Percentiles rank a stretch among this genome's conserved stretches.
Evolutionary conservation across 2,888 invertebrate genomes (phyloP).

Genomic region (Cordilura impudica): DNA sequence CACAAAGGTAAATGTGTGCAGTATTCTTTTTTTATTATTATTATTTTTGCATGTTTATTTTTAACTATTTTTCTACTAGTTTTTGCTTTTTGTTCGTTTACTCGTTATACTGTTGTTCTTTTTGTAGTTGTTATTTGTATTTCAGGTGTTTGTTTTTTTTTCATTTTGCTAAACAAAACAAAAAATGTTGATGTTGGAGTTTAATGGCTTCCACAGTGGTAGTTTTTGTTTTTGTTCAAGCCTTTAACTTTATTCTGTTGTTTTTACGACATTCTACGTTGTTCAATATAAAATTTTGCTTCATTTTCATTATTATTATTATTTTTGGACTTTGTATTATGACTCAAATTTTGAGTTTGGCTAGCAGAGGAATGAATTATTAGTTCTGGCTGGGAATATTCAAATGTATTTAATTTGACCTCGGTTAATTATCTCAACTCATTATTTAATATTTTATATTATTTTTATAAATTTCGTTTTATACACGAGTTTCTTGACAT

Average conservation of each 20-base stretch:
- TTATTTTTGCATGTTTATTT: constrained; percentile 29
- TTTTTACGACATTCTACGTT: not conserved
- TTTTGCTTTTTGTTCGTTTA: constrained; percentile 29
- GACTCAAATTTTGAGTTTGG: too few relatives aligned
- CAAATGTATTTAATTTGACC: too few relatives aligned
- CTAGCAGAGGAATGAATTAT: too few relatives aligned
- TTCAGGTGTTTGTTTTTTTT: constrained; percentile 41
- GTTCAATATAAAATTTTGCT: too few relatives aligned
- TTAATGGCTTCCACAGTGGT: constrained; percentile 59
- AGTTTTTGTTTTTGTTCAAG: constrained; percentile 24
- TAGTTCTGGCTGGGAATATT: too few relatives aligned
- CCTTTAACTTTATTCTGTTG: constrained; percentile 32
- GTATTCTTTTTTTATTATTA: constrained; percentile 2
- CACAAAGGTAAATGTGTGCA: constrained; percentile 19
- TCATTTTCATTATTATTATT: too few relatives aligned
- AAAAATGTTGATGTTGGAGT: constrained; percentile 48
- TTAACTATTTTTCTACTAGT: constrained; percentile 24
- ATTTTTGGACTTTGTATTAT: constrained; percentile 46
- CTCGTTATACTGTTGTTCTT: constrained; percentile 21
- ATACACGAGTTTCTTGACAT: too few relatives aligned
- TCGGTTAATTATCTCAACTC: too few relatives aligned
- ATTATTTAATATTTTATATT: too few relatives aligned
- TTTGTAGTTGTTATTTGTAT: not conserved
- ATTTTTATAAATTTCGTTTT: too few relatives aligned
- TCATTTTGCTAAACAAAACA: constrained; percentile 1